Evolutionary conservation across 2,113 vertebrate genomes (phyloP), one percentile per base, ranked within the genome.

Genomic region (Anguilla japonica): DNA sequence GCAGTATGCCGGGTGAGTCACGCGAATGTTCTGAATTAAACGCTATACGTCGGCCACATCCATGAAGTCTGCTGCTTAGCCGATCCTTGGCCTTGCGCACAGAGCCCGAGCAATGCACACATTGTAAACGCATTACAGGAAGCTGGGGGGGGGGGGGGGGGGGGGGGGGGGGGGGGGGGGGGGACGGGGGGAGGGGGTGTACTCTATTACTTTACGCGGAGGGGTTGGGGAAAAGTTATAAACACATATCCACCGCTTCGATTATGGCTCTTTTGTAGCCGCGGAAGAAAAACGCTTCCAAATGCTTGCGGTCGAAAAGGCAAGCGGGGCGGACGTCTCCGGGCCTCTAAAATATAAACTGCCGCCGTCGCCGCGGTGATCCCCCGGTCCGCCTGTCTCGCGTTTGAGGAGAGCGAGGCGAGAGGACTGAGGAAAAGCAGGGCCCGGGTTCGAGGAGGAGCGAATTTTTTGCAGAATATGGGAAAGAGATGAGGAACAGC

Each of bases 401-500:
- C 87, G 90, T 93, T 91, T 87, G 90, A 93, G 86, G 84, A 90
- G 91, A 92, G 94, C 87, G 0, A 88, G 67, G 34, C 81, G 81
- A n/a, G 29, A 71, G 82, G 84, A 60, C 16, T 46, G 75, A 85
- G 43, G 22, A 40, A 84, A 87, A 82, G 80, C 40, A 86, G 2
- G 3, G 63, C 16, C 5, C 2, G 63, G 6, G 50, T 81, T 40
- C 82, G 57, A 82, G 78, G 79, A 40, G 53, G 18, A 85, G 57
- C 4, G 46, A 80, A 89, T 89, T 34, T 34, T 89, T 94, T 95
- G 94, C 91, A 91, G 91, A 94, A 92, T 91, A 94, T 91, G 93
- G 90, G 92, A 92, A 91, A 89, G 92, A 93, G 91, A 95, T 94
- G 93, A 90, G 86, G 92, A 88, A 84, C 94, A 91, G 89, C 88